Evolutionary conservation across 2,113 vertebrate species (phyloP).

Genomic region (Centropus unirufus): DNA sequence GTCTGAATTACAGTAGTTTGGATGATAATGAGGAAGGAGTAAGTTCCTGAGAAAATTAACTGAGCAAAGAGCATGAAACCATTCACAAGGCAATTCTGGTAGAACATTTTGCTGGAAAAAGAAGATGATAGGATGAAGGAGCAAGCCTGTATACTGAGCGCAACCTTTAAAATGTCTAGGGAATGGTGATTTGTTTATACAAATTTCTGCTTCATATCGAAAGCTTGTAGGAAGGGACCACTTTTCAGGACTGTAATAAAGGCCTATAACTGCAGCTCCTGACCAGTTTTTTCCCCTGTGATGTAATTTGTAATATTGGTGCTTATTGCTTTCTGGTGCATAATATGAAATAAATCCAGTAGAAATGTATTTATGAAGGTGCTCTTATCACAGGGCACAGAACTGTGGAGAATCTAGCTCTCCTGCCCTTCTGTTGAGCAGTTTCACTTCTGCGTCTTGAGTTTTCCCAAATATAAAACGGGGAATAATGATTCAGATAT

Average conservation of each 20-base stretch:
- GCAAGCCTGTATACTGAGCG: neutral
- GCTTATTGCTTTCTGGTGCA: neutral
- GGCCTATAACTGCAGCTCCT: neutral
- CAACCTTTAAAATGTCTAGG: neutral
- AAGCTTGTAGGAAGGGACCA: neutral
- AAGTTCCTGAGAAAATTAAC: neutral
- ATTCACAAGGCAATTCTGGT: neutral
- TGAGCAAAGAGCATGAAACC: neutral
- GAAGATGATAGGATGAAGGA: neutral
- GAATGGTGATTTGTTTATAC: neutral
- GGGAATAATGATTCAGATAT: neutral
- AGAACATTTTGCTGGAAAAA: neutral
- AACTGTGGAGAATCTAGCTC: neutral
- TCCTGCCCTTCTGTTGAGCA: neutral
- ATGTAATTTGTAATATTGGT: neutral
- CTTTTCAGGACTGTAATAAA: neutral
- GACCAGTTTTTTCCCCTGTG: neutral
- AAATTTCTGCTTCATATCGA: slow-evolving; percentile 9
- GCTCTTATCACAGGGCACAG: neutral
- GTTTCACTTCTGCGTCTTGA: neutral
- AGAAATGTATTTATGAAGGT: neutral
- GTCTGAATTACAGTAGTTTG: neutral
- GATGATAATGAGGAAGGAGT: neutral
- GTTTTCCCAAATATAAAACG: neutral
- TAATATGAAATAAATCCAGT: neutral